A percentile compares a stretch with the other conserved stretches of the same genome.
These are phyloP conservation scores for Isaurus tuberculatus DNA, from an alignment of 92 coral and sea anemone species.

Conservation along the genomic window DNA sequence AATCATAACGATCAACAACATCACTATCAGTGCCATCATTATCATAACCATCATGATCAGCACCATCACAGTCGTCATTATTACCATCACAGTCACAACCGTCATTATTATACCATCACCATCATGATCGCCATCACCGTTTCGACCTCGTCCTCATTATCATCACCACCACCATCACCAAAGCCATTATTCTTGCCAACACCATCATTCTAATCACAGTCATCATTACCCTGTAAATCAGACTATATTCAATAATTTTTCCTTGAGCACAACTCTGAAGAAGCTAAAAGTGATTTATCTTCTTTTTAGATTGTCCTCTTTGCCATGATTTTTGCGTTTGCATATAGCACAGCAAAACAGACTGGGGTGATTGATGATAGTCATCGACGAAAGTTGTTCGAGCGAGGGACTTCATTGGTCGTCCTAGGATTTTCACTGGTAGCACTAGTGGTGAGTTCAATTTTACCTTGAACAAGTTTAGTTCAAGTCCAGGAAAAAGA, in stretches of 20 bases:
- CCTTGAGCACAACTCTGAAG: background rate
- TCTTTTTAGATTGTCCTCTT: conserved; percentile 81
- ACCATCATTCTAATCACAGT: too few relatives aligned
- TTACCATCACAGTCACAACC: background rate
- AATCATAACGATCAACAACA: too few relatives aligned
- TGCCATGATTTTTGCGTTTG: conserved; percentile 88
- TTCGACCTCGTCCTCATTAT: too few relatives aligned
- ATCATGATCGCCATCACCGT: too few relatives aligned
- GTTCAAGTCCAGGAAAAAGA: too few relatives aligned
- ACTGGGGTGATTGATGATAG: conserved; percentile 84
- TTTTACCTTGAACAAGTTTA: too few relatives aligned
- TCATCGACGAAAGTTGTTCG: conserved; percentile 71
- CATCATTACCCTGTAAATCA: background rate
- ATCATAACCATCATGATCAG: background rate
- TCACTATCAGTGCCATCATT: background rate
- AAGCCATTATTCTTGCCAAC: too few relatives aligned
- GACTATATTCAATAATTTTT: background rate
- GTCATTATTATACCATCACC: background rate
- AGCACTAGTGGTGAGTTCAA: conserved; percentile 78
- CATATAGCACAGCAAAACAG: conserved; percentile 76
- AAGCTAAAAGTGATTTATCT: background rate
- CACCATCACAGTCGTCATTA: background rate
- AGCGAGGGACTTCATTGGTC: conserved; percentile 64
- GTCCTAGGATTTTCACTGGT: conserved; percentile 69
- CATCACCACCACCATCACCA: too few relatives aligned